Conservation (phyloP, 2,113 vertebrate genomes). For the Pungitius pungitius region DNA sequence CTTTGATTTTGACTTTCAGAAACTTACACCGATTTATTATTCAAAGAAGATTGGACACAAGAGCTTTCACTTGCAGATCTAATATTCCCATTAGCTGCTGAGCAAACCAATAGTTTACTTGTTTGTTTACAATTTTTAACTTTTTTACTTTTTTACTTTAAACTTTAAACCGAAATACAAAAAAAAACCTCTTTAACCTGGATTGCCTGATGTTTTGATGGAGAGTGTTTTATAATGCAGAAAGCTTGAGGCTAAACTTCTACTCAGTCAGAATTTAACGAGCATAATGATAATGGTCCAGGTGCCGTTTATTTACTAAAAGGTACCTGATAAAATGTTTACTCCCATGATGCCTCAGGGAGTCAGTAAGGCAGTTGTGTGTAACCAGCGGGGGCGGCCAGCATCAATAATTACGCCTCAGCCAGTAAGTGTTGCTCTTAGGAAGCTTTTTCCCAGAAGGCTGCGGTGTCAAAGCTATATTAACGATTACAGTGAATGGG, state of each 20-base stretch:
- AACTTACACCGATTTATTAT: constrained; percentile 12
- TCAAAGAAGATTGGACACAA: neutral
- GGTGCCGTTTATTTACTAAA: constrained; percentile 48
- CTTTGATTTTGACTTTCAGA: constrained; percentile 1
- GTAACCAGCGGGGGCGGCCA: constrained; percentile 48
- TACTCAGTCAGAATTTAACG: constrained; percentile 58
- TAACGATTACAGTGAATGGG: constrained; percentile 53
- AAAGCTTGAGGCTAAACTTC: constrained; percentile 39
- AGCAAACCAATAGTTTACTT: neutral
- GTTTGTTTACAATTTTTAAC: no score
- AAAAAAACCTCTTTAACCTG: constrained; percentile 11
- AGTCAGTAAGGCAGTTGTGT: constrained; percentile 52
- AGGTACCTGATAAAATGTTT: constrained; percentile 67
- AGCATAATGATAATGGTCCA: constrained; percentile 46
- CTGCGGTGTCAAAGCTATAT: constrained; percentile 34
- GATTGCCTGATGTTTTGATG: constrained; percentile 22
- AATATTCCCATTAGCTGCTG: neutral
- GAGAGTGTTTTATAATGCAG: constrained; percentile 36
- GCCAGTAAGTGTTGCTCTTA: constrained; percentile 54
- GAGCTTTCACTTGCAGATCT: neutral
- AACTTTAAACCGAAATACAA: constrained; percentile 12
- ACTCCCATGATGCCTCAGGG: constrained; percentile 56
- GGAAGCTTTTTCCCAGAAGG: constrained; percentile 35
- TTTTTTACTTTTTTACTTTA: no score
- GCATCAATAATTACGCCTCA: constrained; percentile 62